phyloP scores from a whole-genome alignment of 2,113 vertebrate species.

The Cathartes aura region DNA sequence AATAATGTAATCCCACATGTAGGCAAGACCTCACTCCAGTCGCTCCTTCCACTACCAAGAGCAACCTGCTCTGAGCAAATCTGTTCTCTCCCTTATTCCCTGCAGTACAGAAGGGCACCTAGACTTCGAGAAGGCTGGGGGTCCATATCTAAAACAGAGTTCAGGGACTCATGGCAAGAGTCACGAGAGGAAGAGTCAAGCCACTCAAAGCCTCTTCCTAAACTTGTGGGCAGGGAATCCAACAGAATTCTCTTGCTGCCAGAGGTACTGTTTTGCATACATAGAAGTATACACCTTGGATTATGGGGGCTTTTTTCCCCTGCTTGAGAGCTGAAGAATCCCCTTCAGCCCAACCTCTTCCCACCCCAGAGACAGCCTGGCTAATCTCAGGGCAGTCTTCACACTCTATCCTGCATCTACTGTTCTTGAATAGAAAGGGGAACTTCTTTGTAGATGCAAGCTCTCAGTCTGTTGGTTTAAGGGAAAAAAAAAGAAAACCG shows the following conservation, averaged over 20 bases:
- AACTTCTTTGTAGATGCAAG: neutral
- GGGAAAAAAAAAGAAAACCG: too few relatives aligned
- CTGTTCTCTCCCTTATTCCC: neutral
- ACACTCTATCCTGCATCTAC: neutral
- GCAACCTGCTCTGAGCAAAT: neutral
- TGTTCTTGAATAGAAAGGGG: neutral
- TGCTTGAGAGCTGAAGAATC: neutral
- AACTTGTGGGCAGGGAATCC: neutral
- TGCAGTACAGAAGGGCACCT: neutral
- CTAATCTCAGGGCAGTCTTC: neutral
- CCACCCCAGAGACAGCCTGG: neutral
- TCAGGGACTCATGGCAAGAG: neutral
- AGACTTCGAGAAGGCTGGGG: neutral
- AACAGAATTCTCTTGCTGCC: neutral
- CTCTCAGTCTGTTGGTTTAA: neutral
- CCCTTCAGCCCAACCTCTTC: neutral
- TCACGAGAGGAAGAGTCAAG: neutral
- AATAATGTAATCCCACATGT: neutral
- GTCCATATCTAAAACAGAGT: neutral
- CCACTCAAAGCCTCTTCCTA: neutral
- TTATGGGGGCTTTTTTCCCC: neutral
- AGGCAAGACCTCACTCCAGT: neutral
- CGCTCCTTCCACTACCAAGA: accelerated
- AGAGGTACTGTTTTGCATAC: neutral
- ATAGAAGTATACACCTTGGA: neutral